Base-by-base conservation (phyloP, 2,888 invertebrate genomes). In the Erebia epiphron region DNA sequence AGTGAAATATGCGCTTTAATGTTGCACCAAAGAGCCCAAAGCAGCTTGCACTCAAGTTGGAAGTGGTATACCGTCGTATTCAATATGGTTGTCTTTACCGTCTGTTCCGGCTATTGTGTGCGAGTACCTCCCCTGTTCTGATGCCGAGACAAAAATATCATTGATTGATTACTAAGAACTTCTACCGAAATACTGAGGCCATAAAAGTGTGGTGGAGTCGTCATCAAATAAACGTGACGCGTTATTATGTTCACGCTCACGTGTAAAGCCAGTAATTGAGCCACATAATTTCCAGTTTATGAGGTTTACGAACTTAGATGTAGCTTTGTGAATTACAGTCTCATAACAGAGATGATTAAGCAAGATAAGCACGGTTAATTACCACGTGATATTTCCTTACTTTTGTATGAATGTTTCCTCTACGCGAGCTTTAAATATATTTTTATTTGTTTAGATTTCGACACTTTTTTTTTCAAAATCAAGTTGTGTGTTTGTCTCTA, bases 21-120 rank as follows among this genome's bases (percentile, higher is more conserved):
- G 0, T 8, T 11, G 54, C 9, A 7, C 1, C 57, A 49, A 62
- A 74, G 50, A 11, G 18, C 43, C 26, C 52, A 66, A 54, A 68
- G 46, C 70, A 13, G 58, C 43, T 54, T 70, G 58, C n/a, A 70
- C 4, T 14, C 14, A 57, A 62, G 68, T 68, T 54, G 10, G 9
- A 62, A 26, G 52, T 69, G 58, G 58, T 61, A 64, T 65, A 52
- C 11, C 41, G 52, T 46, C 50, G 14, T 64, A 21, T 50, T 61
- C 52, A 66, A 56, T 66, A 62, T 54, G 60, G 57, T 70, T 68
- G 56, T 70, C 50, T 57, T 67, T 70, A 65, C 56, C 60, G 68
- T 65, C 60, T 71, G 68, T 75, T 73, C 73, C 75, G 71, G 75
- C 73, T 73, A 75, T 75, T 75, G 75, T 75, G 26, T 69, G 68